phyloP scores from a whole-genome alignment of 2,113 vertebrate species.

The Xerus inauris region DNA sequence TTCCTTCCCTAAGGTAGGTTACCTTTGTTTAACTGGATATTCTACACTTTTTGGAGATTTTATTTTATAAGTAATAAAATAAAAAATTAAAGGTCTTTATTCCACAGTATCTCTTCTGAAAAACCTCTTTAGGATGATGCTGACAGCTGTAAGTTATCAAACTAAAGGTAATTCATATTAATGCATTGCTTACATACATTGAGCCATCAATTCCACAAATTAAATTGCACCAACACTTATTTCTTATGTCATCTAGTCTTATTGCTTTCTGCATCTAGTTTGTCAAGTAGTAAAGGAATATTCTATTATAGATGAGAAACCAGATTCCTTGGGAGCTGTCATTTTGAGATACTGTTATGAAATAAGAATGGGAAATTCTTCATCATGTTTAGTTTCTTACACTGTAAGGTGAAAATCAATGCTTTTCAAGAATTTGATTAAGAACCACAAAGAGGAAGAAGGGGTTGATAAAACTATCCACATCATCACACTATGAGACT shows the following conservation, averaged over 20 bases:
- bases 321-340: neutral
- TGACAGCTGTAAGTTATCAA: neutral
- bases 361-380: neutral
- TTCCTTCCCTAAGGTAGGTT: neutral
- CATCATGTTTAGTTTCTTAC: neutral
- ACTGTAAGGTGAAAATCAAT: neutral
- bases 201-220: neutral
- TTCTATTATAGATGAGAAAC: neutral
- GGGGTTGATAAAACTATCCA: neutral
- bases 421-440: slow-evolving; percentile 6
- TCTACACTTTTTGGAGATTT: neutral
- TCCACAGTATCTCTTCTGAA: neutral
- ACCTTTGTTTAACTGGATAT: neutral
- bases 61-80: neutral
- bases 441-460: neutral
- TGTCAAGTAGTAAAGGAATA: neutral
- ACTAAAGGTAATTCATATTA: neutral
- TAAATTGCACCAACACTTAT: neutral
- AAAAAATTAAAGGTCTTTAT: neutral
- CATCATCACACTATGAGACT: neutral
- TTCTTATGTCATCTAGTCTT: neutral
- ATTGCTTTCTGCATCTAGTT: neutral
- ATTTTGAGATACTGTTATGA: neutral
- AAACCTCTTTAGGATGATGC: neutral
- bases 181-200: neutral